Evolutionary conservation across 1,140 invertebrate genomes (phyloP), one percentile per base, ranked within the genome.

Genomic region (Sminthurides bifidus): DNA sequence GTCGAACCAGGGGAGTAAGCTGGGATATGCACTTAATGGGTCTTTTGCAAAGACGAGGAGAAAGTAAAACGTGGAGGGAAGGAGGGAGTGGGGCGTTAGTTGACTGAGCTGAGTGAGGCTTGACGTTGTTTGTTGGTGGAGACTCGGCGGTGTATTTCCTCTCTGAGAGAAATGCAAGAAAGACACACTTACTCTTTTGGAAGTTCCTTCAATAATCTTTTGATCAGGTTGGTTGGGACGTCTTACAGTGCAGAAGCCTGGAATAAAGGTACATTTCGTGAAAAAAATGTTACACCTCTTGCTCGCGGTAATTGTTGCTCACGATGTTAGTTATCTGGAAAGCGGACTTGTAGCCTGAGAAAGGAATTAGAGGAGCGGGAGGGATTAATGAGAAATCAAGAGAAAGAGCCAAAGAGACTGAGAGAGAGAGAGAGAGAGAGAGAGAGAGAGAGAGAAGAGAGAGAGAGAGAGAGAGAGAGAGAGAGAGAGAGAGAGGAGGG

Each of bases 191-290:
- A 85, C 83, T 71, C 83, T 71, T 68, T 80, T 83, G 59, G 80
- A 81, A 68, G 78, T 79, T 56, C 82, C 82, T 68, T 83, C 83
- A 51, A 76, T 75, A 62, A 85, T 84, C 58, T 81, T 78, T 69
- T 84, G 81, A 69, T 82, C 79, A 17, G 76, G 76, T 65, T 83
- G 78, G 49, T 81, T 81, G 24, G 82, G 80, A 65, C 84, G 81
- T 71, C 85, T 83, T 40, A 87, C 81, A 38, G 84, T 79, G 69
- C 87, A 90, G 67, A 80, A 87, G 68, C 77, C 82, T 85, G 69
- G 38, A 74, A 72, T 31, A 56, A 53, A 51, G 41, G 44, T 38
- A 53, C 41, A 58, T 43, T 31, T 59, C 52, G 51, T 58, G 26
- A 14, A 33, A 8, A 51, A 40, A 3, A 52, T n/a, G 29, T 40